Base-by-base conservation (phyloP, 1,140 invertebrate genomes). In the Dermatophagoides farinae region DNA sequence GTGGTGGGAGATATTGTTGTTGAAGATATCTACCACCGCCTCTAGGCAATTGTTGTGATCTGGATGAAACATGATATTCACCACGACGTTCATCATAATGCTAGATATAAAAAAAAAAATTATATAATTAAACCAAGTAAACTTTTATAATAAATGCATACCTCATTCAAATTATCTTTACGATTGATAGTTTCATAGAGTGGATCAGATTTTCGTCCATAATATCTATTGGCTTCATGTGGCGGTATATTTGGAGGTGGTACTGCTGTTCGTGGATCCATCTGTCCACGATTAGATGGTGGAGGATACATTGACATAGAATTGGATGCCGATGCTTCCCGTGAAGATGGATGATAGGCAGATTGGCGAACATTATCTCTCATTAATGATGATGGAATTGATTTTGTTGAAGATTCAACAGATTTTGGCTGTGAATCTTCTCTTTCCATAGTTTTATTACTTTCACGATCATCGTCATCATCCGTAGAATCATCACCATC, bases 401-500 rank as follows among this genome's bases (percentile, higher is more conserved):
- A 43, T 18, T 14, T 16, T 16, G 12, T 43, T 2, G 41, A 16
- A 14, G 41, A 43, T 43, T 43, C 12, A 2, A 43, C 10, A 6
- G 12, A 16, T 14, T 18, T 43, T 43, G 2, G 12, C 2, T 50
- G 11, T 4, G 23, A 50, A 50, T 20, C 22, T 54, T 11, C 11
- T 23, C 31, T 37, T 20, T 54, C 49, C 4, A 16, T 22, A 2
- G 49, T 51, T 44, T 44, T 44, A 44, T n/a, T n/a, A 44, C 14
- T n/a, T n/a, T 44, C 47, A 65, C 46, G 64, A 57, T 79, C 75
- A 63, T 93, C 89, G 66, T 91, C 88, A 75, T 93, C 53, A 23
- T 55, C 53, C 5, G 14, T 55, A 25, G 14, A 25, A 4, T 23
- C 12, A 25, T 55, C 88, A 25, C 38, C 12, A 25, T 55, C 88